phyloP scores from a whole-genome alignment of 2,797 vertebrate genomes.

The Spinibarbus caldwelli region DNA sequence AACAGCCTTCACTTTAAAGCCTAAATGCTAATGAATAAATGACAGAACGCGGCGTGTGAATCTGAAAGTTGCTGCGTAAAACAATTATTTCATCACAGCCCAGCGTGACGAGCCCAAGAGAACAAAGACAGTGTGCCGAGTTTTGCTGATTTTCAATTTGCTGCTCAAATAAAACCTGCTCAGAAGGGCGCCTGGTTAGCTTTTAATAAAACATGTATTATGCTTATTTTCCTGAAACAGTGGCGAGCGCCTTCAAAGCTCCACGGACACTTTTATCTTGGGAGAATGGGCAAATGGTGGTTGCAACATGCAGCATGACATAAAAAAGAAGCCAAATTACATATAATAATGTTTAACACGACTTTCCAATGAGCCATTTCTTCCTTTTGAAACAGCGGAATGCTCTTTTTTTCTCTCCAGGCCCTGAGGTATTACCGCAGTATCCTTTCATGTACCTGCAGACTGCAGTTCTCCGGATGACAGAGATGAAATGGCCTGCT shows the following conservation, averaged over 20 bases:
- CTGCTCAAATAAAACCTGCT: background rate
- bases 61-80: background rate
- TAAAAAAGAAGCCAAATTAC: constrained; percentile 48
- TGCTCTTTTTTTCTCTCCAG: background rate
- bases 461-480: background rate
- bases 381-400: constrained; percentile 31
- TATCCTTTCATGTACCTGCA: constrained; percentile 56
- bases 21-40: constrained; percentile 1
- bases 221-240: background rate
- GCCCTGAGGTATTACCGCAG: background rate
- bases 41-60: background rate
- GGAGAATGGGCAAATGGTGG: constrained; percentile 39
- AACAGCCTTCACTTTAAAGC: background rate
- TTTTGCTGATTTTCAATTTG: constrained; percentile 10
- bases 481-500: constrained; percentile 20
- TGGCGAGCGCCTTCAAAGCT: constrained; percentile 52
- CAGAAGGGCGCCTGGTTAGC: constrained; percentile 32
- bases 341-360: constrained; percentile 62
- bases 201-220: constrained; percentile 54
- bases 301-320: constrained; percentile 38
- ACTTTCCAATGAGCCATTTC: constrained; percentile 49
- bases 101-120: background rate
- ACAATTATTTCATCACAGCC: background rate
- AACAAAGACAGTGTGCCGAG: background rate
- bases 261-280: constrained; percentile 52